A percentile compares a stretch with the other conserved stretches of the same genome.
These are phyloP conservation scores for Blera fallax DNA, from an alignment of 2,888 invertebrate genomes.

Conservation along the genomic window DNA sequence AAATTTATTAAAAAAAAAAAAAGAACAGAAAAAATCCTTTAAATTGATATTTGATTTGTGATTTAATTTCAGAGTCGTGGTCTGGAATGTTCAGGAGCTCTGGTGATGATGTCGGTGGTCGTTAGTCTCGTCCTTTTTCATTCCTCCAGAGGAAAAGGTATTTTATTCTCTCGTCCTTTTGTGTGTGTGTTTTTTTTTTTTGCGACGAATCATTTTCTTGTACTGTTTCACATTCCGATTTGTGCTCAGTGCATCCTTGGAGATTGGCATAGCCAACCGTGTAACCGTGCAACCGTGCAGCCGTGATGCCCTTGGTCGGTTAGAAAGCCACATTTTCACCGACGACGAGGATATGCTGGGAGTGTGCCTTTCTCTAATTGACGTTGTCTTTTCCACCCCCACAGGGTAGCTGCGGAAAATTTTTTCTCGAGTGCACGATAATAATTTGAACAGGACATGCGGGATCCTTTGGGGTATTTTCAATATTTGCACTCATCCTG, in stretches of 20 bases:
- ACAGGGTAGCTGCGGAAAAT: neutral
- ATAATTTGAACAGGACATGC: slow-evolving; percentile 39
- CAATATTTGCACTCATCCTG: slow-evolving; percentile 55
- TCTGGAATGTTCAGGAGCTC: slow-evolving; percentile 58
- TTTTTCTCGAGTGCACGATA: neutral
- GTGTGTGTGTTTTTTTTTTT: neutral
- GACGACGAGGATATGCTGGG: neutral
- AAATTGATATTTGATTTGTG: slow-evolving; percentile 82
- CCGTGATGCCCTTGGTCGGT: neutral
- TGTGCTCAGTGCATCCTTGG: slow-evolving; percentile 25
- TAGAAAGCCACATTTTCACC: slow-evolving; percentile 23
- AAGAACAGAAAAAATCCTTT: slow-evolving; percentile 39
- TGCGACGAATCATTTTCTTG: slow-evolving; percentile 39
- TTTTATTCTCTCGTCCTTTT: neutral
- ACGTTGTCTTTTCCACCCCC: slow-evolving; percentile 23
- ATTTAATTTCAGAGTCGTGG: slow-evolving; percentile 78
- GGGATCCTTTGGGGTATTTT: slow-evolving; percentile 37
- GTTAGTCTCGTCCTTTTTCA: slow-evolving; percentile 25
- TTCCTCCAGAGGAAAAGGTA: slow-evolving; percentile 6
- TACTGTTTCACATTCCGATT: slow-evolving; percentile 2
- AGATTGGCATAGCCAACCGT: slow-evolving; percentile 20
- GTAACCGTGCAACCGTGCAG: neutral
- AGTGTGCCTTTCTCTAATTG: slow-evolving; percentile 42
- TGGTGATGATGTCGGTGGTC: slow-evolving; percentile 48
- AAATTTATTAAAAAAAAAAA: neutral